A percentile compares a stretch with the other conserved stretches of the same genome.
These are phyloP conservation scores for Datnioides undecimradiatus DNA, from an alignment of 2,113 vertebrate species.

Conservation along the genomic window DNA sequence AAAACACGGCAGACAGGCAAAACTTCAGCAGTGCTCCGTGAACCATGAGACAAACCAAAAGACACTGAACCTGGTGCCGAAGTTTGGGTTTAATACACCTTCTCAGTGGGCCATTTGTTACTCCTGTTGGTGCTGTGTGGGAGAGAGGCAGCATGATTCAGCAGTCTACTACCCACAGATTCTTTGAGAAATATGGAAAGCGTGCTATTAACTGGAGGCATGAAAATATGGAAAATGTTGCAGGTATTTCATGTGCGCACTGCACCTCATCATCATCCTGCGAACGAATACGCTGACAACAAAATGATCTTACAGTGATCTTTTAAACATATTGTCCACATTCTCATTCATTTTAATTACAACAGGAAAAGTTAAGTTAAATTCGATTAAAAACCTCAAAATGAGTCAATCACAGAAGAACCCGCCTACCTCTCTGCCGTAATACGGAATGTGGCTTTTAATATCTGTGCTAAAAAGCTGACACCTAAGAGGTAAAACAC, in stretches of 20 bases:
- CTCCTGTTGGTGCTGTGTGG: constrained; percentile 27
- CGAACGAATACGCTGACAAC: constrained; percentile 2
- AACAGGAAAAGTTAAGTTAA: not conserved
- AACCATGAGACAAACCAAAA: not conserved
- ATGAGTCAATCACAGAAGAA: not conserved
- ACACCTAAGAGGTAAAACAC: too few relatives aligned
- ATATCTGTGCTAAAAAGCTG: not conserved
- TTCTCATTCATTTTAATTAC: not conserved
- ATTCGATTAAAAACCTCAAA: not conserved
- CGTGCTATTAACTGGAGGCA: constrained; percentile 11
- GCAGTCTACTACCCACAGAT: constrained; percentile 34
- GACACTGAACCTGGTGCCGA: not conserved
- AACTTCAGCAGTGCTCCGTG: not conserved
- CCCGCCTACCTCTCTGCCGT: not conserved
- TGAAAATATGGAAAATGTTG: constrained; percentile 16
- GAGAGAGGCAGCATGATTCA: constrained; percentile 19
- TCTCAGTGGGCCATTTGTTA: constrained; percentile 9
- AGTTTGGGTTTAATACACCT: not conserved
- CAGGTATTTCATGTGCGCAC: not conserved
- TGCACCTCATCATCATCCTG: not conserved
- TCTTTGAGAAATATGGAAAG: constrained; percentile 21
- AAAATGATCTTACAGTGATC: not conserved
- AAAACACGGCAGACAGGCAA: too few relatives aligned
- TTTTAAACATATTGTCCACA: not conserved
- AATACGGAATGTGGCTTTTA: not conserved